Evolutionary conservation across 1,140 invertebrate genomes (phyloP).

Genomic region (Goniozus legneri): DNA sequence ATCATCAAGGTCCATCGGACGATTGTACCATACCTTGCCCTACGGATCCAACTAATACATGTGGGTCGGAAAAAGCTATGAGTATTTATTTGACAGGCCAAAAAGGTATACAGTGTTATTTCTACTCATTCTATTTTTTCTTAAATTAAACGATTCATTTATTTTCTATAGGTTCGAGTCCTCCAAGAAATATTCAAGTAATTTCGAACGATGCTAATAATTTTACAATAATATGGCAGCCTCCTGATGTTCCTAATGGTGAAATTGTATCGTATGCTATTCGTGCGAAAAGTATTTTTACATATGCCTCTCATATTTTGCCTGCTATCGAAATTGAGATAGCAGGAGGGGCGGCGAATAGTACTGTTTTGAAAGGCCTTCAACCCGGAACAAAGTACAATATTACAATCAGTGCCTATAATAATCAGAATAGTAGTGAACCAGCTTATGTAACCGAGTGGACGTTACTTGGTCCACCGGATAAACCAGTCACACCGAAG

Average conservation of each 20-base stretch:
- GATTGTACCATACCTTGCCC: slow-evolving; percentile 43
- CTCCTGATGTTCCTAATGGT: slow-evolving; percentile 61
- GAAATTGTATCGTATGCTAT: slow-evolving; percentile 60
- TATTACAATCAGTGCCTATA: slow-evolving; percentile 65
- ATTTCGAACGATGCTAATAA: slow-evolving; percentile 18
- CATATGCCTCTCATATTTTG: slow-evolving; percentile 29
- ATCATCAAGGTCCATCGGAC: slow-evolving; percentile 36
- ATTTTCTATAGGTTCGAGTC: slow-evolving; percentile 39
- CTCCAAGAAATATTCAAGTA: slow-evolving; percentile 31
- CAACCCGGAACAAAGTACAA: slow-evolving; percentile 71
- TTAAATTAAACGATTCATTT: slow-evolving; percentile 9
- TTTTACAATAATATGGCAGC: slow-evolving; percentile 53
- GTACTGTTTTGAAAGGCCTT: slow-evolving; percentile 57
- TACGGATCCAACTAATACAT: slow-evolving; percentile 33
- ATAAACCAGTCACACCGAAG: slow-evolving; percentile 62
- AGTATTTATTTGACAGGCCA: slow-evolving; percentile 54
- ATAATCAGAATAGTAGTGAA: slow-evolving; percentile 60
- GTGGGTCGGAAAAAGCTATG: slow-evolving; percentile 47
- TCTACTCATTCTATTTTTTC: neutral
- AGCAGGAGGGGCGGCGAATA: slow-evolving; percentile 46
- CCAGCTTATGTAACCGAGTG: slow-evolving; percentile 55
- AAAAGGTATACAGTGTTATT: slow-evolving; percentile 37
- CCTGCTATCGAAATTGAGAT: slow-evolving; percentile 43
- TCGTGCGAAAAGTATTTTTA: slow-evolving; percentile 33
- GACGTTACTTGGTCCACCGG: slow-evolving; percentile 69